Conservation (phyloP, 2,113 vertebrate species). For the Gobio gobio region DNA sequence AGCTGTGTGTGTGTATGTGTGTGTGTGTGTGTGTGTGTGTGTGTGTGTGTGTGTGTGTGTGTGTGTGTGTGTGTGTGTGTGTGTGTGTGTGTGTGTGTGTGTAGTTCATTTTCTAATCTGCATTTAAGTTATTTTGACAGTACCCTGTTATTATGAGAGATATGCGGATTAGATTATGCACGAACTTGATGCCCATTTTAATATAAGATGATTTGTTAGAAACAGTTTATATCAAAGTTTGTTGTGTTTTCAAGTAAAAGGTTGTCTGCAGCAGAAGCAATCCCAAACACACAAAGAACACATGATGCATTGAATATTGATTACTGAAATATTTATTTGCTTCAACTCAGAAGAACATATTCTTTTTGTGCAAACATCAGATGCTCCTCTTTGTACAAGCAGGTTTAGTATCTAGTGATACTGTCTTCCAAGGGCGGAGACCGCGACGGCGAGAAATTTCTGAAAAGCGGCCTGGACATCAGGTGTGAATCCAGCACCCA, state of each 20-base stretch:
- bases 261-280: too few species aligned
- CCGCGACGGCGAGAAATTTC: constrained; percentile 55
- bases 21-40: too few species aligned
- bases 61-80: too few species aligned
- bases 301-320: neutral
- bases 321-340: constrained; percentile 11
- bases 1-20: too few species aligned
- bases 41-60: too few species aligned
- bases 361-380: neutral
- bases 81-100: too few species aligned
- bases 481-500: constrained; percentile 49
- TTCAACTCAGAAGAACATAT: neutral
- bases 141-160: neutral
- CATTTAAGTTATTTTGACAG: too few species aligned
- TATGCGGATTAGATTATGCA: neutral
- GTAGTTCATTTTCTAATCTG: too few species aligned
- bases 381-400: neutral
- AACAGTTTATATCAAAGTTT: neutral
- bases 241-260: neutral
- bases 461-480: constrained; percentile 57
- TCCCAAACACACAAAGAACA: neutral
- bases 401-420: constrained; percentile 44
- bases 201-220: neutral
- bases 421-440: constrained; percentile 36
- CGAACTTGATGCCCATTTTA: neutral